Evolutionary conservation across 2,797 vertebrate genomes (phyloP).

Genomic region (Dromococcyx pavoninus): DNA sequence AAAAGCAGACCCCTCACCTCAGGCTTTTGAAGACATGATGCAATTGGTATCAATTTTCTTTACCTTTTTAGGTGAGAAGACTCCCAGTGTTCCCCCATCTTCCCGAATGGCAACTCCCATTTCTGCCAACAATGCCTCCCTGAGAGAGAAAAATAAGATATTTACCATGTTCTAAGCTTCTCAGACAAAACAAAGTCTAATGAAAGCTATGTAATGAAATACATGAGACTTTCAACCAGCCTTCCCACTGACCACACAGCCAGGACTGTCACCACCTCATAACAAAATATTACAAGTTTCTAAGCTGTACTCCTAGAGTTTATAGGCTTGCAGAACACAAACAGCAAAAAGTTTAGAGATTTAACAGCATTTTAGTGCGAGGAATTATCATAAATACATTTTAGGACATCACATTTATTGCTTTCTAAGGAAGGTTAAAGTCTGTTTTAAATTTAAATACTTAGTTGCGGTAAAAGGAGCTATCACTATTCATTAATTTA

Average conservation of each 20-base stretch:
- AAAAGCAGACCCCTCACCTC: background rate
- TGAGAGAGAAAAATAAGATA: constrained; percentile 56
- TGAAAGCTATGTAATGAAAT: background rate
- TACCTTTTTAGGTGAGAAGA: constrained; percentile 99
- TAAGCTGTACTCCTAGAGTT: background rate
- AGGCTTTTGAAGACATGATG: background rate
- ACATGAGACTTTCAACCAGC: background rate
- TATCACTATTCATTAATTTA: background rate
- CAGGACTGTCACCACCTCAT: background rate
- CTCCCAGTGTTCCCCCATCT: constrained; percentile 96
- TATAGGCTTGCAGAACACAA: background rate
- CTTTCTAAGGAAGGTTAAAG: background rate
- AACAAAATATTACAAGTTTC: background rate
- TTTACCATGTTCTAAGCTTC: background rate
- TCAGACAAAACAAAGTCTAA: background rate
- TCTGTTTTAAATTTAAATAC: background rate
- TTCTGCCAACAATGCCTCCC: constrained; percentile 95
- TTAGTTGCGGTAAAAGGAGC: background rate
- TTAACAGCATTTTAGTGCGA: background rate
- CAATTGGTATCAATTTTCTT: background rate
- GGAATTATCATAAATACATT: background rate
- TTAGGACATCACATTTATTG: background rate
- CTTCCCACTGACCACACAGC: background rate
- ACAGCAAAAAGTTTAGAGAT: background rate
- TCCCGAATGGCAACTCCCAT: constrained; percentile 99